A percentile compares a stretch with the other conserved stretches of the same genome.
phyloP scores from a whole-genome alignment of 2,797 vertebrate species.

The Acanthurus tractus region DNA sequence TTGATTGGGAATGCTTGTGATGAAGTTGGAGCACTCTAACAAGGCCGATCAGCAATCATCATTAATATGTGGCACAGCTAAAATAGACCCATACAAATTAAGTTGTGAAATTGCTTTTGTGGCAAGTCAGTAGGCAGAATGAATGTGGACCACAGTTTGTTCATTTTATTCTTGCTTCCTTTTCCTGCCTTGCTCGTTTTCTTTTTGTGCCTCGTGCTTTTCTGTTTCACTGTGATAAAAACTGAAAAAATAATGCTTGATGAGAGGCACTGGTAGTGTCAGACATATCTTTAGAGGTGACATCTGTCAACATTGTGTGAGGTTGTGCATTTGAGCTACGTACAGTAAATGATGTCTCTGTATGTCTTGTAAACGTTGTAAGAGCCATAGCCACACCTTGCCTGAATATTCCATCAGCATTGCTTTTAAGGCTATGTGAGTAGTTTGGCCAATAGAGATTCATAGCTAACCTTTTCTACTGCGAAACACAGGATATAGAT shows the following conservation, averaged over 20 bases:
- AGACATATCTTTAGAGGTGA: slow-evolving; percentile 48
- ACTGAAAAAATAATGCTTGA: slow-evolving; percentile 32
- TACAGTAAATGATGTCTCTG: slow-evolving; percentile 49
- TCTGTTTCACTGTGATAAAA: slow-evolving; percentile 46
- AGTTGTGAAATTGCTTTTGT: slow-evolving; percentile 85
- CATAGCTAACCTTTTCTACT: slow-evolving; percentile 53
- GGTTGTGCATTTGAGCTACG: slow-evolving; percentile 31
- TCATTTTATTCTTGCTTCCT: slow-evolving; percentile 5
- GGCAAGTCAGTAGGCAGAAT: slow-evolving; percentile 69
- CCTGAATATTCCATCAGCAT: slow-evolving; percentile 47
- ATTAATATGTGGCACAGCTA: slow-evolving; percentile 87
- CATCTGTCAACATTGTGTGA: slow-evolving; percentile 60
- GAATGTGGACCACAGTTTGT: slow-evolving; percentile 58
- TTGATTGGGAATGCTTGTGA: slow-evolving; percentile 87
- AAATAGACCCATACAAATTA: slow-evolving; percentile 86
- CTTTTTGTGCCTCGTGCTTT: slow-evolving; percentile 34
- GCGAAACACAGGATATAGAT: slow-evolving; percentile 38
- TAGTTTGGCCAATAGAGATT: slow-evolving; percentile 56
- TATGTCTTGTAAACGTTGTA: slow-evolving; percentile 57
- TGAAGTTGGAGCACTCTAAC: slow-evolving; percentile 85
- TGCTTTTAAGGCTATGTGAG: slow-evolving; percentile 34
- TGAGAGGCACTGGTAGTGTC: slow-evolving; percentile 19
- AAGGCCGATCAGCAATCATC: slow-evolving; percentile 85
- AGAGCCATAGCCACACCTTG: slow-evolving; percentile 50
- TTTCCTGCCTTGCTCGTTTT: slow-evolving; percentile 41